These are phyloP conservation scores for Blastobasis adustella DNA, from an alignment of 2,888 invertebrate genomes.

Conservation along the genomic window DNA sequence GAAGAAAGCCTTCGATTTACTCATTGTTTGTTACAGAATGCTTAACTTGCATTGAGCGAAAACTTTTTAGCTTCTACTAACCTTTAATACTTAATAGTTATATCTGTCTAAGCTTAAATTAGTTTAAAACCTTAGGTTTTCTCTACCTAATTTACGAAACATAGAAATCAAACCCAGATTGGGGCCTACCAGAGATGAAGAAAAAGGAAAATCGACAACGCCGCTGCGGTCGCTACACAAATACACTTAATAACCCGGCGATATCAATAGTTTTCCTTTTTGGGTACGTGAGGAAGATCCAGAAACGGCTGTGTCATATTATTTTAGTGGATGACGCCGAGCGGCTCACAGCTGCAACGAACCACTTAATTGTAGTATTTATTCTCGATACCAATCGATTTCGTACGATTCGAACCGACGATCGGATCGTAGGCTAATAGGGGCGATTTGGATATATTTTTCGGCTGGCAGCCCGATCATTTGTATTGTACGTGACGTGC, in stretches of 20 bases:
- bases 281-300: slow-evolving; percentile 51
- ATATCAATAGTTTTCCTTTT: slow-evolving; percentile 57
- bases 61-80: too few relatives aligned
- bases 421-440: slow-evolving; percentile 65
- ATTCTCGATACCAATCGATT: slow-evolving; percentile 65
- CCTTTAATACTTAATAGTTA: too few relatives aligned
- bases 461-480: slow-evolving; percentile 61
- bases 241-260: slow-evolving; percentile 50
- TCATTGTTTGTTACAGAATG: too few relatives aligned
- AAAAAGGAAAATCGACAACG: too few relatives aligned
- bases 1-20: too few relatives aligned
- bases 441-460: slow-evolving; percentile 63
- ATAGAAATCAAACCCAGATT: too few relatives aligned
- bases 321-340: slow-evolving; percentile 71
- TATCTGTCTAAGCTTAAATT: too few relatives aligned
- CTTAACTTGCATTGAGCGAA: too few relatives aligned
- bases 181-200: too few relatives aligned
- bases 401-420: slow-evolving; percentile 62
- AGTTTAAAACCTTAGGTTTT: too few relatives aligned
- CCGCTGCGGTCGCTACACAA: slow-evolving; percentile 39
- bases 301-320: slow-evolving; percentile 73
- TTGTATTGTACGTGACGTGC: slow-evolving; percentile 68
- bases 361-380: slow-evolving; percentile 67
- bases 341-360: slow-evolving; percentile 66
- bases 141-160: too few relatives aligned